These are phyloP conservation scores for Podarcis cretensis DNA, from an alignment of 2,113 vertebrate species.

Conservation along the genomic window DNA sequence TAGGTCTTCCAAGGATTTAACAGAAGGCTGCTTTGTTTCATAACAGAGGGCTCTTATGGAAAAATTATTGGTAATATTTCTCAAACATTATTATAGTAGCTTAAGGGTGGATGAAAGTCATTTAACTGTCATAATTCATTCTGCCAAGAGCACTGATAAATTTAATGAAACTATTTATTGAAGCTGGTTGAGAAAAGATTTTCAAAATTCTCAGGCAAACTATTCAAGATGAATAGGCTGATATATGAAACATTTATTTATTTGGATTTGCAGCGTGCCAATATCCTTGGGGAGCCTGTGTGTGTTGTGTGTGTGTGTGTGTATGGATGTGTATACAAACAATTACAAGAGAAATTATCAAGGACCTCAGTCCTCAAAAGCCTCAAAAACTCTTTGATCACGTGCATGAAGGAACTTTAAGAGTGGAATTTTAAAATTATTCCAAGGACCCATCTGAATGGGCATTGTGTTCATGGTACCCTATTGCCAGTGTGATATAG, in stretches of 20 bases:
- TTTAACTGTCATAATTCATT: constrained; percentile 11
- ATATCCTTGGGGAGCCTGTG: not conserved
- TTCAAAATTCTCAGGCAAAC: not conserved
- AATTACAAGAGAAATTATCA: not conserved
- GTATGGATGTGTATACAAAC: not conserved
- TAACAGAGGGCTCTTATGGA: constrained; percentile 14
- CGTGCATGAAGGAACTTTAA: not conserved
- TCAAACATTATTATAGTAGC: constrained; percentile 9
- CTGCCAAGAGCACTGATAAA: constrained; percentile 13
- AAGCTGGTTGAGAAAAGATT: constrained; percentile 18
- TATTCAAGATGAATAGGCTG: constrained; percentile 4
- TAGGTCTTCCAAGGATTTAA: constrained; percentile 40
- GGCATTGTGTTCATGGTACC: not conserved
- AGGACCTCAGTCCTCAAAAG: not conserved
- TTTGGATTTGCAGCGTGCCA: not conserved
- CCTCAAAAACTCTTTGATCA: not conserved
- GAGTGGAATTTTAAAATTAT: not conserved
- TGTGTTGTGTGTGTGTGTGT: too few relatives aligned
- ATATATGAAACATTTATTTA: not conserved
- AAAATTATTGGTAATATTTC: constrained; percentile 18
- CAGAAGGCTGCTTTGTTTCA: constrained; percentile 43
- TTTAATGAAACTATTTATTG: constrained; percentile 8
- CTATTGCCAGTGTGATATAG: not conserved
- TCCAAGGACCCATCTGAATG: not conserved
- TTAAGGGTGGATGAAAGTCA: constrained; percentile 7